Conservation (phyloP, 2,113 vertebrate genomes). For the Rallus limicola region DNA sequence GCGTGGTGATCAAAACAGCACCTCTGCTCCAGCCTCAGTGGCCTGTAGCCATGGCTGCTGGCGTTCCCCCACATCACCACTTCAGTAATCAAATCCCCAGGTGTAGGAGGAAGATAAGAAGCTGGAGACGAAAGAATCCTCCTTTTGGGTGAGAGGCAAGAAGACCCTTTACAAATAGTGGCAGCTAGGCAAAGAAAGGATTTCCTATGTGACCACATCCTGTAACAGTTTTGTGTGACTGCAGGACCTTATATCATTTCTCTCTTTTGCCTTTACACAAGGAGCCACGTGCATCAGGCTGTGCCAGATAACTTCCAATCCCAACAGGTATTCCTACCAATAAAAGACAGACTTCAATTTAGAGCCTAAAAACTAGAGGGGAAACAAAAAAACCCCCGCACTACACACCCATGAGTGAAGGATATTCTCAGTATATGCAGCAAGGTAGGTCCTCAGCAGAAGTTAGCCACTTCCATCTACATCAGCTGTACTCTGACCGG, state of each 20-base stretch:
- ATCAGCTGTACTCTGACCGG: neutral
- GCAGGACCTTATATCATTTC: accelerated
- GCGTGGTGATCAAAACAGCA: neutral
- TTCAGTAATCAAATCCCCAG: neutral
- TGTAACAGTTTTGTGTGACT: neutral
- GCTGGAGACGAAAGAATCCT: neutral
- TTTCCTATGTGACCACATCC: neutral
- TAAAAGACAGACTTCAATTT: neutral
- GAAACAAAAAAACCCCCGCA: neutral
- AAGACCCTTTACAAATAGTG: neutral
- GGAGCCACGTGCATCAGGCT: neutral
- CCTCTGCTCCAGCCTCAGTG: neutral
- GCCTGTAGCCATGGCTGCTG: accelerated
- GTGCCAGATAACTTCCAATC: neutral
- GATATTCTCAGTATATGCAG: neutral
- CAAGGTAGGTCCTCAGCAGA: neutral
- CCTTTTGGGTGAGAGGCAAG: neutral
- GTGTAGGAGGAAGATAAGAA: neutral
- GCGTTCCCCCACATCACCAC: neutral
- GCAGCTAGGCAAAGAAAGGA: neutral
- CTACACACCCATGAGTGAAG: accelerated
- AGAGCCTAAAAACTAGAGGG: neutral
- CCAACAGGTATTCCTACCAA: neutral
- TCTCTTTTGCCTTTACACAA: neutral
- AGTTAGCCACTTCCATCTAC: neutral